Evolutionary conservation across 2,888 invertebrate genomes (phyloP).

Genomic region (Sylvicola fuscatus): DNA sequence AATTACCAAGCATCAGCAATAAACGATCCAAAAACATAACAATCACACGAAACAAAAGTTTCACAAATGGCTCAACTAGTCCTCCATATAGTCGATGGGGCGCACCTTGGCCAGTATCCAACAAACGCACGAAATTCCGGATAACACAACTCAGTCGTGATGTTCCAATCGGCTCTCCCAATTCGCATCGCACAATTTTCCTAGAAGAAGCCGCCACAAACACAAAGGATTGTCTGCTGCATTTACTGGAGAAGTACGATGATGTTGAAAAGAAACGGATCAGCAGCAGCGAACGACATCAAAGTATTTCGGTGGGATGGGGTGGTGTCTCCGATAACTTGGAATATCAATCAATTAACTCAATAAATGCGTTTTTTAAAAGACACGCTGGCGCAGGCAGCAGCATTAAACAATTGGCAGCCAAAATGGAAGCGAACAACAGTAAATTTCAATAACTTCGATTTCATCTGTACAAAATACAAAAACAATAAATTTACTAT

Average conservation of each 20-base stretch:
- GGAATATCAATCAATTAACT: conserved; percentile 59
- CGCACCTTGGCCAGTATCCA: conserved; percentile 32
- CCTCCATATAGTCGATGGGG: conserved; percentile 3
- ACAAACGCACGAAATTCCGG: conserved; percentile 37
- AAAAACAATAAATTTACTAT: no score
- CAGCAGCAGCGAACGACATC: conserved; percentile 35
- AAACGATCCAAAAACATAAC: conserved; percentile 4
- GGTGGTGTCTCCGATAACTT: conserved; percentile 48
- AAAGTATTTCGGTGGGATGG: conserved; percentile 59
- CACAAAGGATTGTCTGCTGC: conserved; percentile 55
- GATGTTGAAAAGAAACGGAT: conserved; percentile 31
- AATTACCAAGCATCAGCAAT: conserved; percentile 17
- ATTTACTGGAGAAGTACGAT: conserved; percentile 52
- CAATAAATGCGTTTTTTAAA: conserved; percentile 61
- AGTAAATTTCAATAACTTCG: no score
- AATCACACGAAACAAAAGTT: background rate
- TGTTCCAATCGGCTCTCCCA: conserved; percentile 42
- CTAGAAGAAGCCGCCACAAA: conserved; percentile 37
- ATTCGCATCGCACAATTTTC: conserved; percentile 31
- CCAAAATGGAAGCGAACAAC: conserved; percentile 16
- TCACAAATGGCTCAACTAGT: background rate
- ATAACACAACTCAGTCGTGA: conserved; percentile 48
- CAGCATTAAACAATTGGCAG: conserved; percentile 20
- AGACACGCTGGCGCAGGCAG: conserved; percentile 27
- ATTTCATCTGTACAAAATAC: no score